Conservation (phyloP, 1,140 invertebrate genomes). For the Theocolax elegans region DNA sequence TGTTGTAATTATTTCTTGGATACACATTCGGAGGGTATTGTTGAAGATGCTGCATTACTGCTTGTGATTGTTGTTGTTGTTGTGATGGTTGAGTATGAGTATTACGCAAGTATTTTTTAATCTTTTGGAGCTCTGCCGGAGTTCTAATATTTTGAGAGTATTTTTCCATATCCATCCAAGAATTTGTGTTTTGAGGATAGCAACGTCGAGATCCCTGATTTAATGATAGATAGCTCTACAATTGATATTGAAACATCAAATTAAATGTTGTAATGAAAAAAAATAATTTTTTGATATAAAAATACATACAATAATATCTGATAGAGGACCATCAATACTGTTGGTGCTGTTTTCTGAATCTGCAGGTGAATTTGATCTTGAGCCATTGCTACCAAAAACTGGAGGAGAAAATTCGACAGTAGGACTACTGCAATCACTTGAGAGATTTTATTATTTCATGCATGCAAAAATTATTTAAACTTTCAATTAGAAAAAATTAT, state of each 20-base stretch:
- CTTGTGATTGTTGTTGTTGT: slow-evolving; percentile 15
- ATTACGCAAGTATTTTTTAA: slow-evolving; percentile 54
- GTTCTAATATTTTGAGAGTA: slow-evolving; percentile 49
- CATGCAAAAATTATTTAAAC: not conserved
- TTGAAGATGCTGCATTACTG: slow-evolving; percentile 52
- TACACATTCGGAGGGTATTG: slow-evolving; percentile 43
- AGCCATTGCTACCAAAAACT: slow-evolving; percentile 62
- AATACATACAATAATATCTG: slow-evolving; percentile 74
- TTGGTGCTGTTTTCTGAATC: slow-evolving; percentile 74
- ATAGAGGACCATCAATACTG: slow-evolving; percentile 71
- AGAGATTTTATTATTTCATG: slow-evolving; percentile 15
- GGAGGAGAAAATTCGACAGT: slow-evolving; percentile 64
- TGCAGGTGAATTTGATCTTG: slow-evolving; percentile 71
- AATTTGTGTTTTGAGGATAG: slow-evolving; percentile 48
- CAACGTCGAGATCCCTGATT: slow-evolving; percentile 52
- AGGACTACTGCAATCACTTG: slow-evolving; percentile 69
- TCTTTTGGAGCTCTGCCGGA: slow-evolving; percentile 38
- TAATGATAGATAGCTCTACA: slow-evolving; percentile 54
- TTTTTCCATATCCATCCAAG: slow-evolving; percentile 48
- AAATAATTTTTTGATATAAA: not conserved
- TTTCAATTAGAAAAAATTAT: slow-evolving; percentile 17
- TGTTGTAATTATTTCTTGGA: slow-evolving; percentile 47
- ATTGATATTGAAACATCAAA: slow-evolving; percentile 10
- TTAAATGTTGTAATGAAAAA: not conserved
- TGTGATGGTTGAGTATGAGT: slow-evolving; percentile 48